Evolutionary conservation across 2,797 vertebrate genomes (phyloP).

Genomic region (Momotus momota): DNA sequence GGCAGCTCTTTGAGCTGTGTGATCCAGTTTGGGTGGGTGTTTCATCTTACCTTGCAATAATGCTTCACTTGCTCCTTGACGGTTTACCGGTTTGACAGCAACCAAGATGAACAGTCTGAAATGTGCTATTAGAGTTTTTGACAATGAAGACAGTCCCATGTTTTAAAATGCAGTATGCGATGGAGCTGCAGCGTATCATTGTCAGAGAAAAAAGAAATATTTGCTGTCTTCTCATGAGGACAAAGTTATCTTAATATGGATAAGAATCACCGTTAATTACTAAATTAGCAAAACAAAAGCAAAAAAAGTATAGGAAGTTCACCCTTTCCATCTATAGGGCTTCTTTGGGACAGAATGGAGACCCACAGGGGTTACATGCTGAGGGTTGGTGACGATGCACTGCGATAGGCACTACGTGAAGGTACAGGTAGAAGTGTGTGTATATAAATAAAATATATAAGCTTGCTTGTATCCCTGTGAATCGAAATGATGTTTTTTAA

Average conservation of each 20-base stretch:
- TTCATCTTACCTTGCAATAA: background rate
- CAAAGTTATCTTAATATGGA: background rate
- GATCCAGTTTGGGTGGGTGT: background rate
- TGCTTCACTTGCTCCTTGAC: background rate
- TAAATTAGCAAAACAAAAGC: background rate
- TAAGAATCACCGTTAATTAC: background rate
- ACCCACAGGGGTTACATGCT: background rate
- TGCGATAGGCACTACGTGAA: background rate
- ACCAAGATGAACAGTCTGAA: background rate
- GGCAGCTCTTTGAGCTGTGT: background rate
- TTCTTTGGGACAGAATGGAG: background rate
- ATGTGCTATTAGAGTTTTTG: background rate
- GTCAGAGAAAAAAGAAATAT: background rate
- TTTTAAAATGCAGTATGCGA: background rate
- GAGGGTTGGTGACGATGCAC: background rate
- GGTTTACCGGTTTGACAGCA: background rate
- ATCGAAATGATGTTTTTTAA: background rate
- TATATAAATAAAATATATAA: background rate
- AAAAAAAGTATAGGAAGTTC: background rate
- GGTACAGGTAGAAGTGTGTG: background rate
- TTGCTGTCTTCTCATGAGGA: background rate
- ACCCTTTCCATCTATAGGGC: background rate
- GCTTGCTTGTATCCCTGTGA: background rate
- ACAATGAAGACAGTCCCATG: background rate
- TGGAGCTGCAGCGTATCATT: background rate